These are phyloP conservation scores for Kobus ellipsiprymnus DNA, from an alignment of 2,113 vertebrate genomes.

Conservation along the genomic window DNA sequence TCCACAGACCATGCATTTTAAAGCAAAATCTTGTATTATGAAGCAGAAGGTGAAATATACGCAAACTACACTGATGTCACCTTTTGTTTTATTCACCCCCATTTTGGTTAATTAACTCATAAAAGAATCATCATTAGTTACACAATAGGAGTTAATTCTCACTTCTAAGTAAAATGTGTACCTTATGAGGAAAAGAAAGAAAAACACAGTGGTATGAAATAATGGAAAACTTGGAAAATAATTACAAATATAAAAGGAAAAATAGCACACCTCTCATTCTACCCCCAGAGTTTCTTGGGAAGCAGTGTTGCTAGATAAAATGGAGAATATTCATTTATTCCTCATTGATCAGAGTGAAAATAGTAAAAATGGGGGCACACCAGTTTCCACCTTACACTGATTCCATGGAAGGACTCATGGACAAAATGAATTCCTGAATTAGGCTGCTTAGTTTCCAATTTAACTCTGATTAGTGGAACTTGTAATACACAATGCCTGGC, in stretches of 20 bases:
- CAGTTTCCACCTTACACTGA: not conserved
- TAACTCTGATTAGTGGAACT: not conserved
- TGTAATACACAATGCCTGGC: not conserved
- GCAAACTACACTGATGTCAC: not conserved
- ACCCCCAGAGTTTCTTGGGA: not conserved
- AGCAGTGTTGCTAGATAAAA: not conserved
- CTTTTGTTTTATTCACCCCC: not conserved
- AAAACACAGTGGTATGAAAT: not conserved
- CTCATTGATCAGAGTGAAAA: not conserved
- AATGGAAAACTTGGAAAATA: not conserved
- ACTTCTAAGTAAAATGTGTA: not conserved
- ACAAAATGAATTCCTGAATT: not conserved
- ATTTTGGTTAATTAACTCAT: constrained; percentile 29
- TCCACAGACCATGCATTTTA: not conserved
- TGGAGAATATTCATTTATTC: not conserved
- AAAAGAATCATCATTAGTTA: constrained; percentile 14
- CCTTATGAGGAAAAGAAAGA: not conserved
- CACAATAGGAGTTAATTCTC: not conserved
- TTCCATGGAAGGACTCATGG: not conserved
- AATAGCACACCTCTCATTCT: not conserved
- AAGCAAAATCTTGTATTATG: not conserved
- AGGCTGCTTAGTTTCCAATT: not conserved
- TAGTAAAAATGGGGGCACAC: not conserved
- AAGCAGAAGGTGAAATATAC: not conserved
- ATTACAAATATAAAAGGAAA: constrained; percentile 3